Evolutionary conservation across 64 coral and sea anemone species (phyloP), one percentile per base, ranked within the genome.

Genomic region (Pocillopora damicornis): DNA sequence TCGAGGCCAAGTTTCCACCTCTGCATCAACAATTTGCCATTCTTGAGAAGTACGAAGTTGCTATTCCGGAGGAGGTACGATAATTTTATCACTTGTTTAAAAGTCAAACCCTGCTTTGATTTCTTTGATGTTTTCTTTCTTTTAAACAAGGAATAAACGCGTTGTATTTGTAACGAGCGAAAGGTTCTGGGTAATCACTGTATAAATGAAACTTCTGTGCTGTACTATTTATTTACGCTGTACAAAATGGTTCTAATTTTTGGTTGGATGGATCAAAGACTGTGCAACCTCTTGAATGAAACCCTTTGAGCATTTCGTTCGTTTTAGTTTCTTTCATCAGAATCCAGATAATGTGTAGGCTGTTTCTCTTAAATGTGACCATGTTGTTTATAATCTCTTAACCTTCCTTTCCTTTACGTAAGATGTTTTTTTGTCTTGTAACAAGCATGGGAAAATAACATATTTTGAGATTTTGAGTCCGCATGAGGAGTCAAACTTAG

Each of bases 21-120:
- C 30, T 99, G 5, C 97, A 99, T 75, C 89, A 99, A 62, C 97
- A 99, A 69, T 99, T 99, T 82, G 84, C 93, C 30, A 99, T 99
- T 86, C 89, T 99, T 75, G 97, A 99, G 78, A 99, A 99, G 88
- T 99, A 99, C 59, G 97, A 99, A 90, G 97, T 99, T 36, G 78
- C 93, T 75, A 95, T 99, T 22, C 93, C 97, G 25, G 93, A 95
- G 79, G 97, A 95, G 97, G 97, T 99, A 88, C 63, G 13, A 51
- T 51, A 51, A 51, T 51, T 51, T 51, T 1, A 51, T 71, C 1
- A 11, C 10, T n/a, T 23, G 1, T 71, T 20, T 0, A 23, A 71
- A 23, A n/a, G 20, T 71, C 25, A n/a, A 71, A 20, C 67, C 7
- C n/a, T 30, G 5, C 11, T 11, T 26, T 71, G n/a, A 11, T 23